These are phyloP conservation scores for Drepana falcataria DNA, from an alignment of 2,888 invertebrate species.

Conservation along the genomic window DNA sequence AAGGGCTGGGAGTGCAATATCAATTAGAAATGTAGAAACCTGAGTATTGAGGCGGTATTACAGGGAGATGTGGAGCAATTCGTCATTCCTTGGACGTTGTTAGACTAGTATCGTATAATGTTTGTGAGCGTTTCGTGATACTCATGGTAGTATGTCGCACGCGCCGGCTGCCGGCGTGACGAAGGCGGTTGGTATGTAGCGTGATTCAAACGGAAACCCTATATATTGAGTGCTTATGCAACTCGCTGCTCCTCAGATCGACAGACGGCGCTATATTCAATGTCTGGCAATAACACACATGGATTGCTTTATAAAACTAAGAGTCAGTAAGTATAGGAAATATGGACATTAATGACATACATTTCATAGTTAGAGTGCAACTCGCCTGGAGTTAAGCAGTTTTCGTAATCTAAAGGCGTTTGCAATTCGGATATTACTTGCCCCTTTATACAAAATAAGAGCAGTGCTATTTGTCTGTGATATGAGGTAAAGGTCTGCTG, in stretches of 20 bases:
- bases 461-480: too few relatives aligned
- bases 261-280: slow-evolving; percentile 50
- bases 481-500: too few relatives aligned
- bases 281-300: slow-evolving; percentile 27
- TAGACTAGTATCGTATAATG: slow-evolving; percentile 45
- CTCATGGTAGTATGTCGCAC: slow-evolving; percentile 62
- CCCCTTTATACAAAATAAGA: too few relatives aligned
- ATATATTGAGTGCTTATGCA: slow-evolving; percentile 73
- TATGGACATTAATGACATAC: too few relatives aligned
- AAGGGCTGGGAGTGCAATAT: slow-evolving; percentile 49
- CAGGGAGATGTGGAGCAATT: slow-evolving; percentile 33
- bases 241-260: slow-evolving; percentile 58
- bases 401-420: too few relatives aligned
- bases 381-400: too few relatives aligned
- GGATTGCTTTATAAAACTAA: slow-evolving; percentile 15
- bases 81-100: slow-evolving; percentile 49
- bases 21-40: slow-evolving; percentile 46
- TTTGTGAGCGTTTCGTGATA: slow-evolving; percentile 53
- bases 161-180: slow-evolving; percentile 62
- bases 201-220: slow-evolving; percentile 77
- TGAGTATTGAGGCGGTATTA: slow-evolving; percentile 27
- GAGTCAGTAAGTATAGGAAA: neutral
- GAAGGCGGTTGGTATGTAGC: slow-evolving; percentile 71
- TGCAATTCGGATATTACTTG: too few relatives aligned
- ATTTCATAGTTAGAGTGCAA: too few relatives aligned